phyloP scores from a whole-genome alignment of 2,797 vertebrate species.

The Mastacembelus armatus region DNA sequence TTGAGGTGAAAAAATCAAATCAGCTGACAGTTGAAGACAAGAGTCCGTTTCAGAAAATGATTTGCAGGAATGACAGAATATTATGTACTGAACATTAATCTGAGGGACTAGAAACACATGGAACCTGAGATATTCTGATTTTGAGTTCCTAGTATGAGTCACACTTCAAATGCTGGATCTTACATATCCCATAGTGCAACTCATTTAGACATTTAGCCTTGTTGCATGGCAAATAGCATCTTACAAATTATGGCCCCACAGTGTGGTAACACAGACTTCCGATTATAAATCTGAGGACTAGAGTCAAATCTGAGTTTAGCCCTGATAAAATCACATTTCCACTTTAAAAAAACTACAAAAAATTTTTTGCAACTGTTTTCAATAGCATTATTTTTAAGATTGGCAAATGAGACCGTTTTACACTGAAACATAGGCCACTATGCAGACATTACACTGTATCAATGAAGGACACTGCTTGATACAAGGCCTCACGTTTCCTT shows the following conservation, averaged over 20 bases:
- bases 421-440: background rate
- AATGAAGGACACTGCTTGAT: conserved; percentile 22
- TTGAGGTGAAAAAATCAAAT: background rate
- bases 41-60: background rate
- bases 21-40: conserved; percentile 8
- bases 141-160: no score
- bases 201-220: no score
- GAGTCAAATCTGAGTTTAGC: background rate
- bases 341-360: no score
- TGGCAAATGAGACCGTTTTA: background rate
- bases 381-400: background rate
- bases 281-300: no score
- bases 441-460: conserved; percentile 2
- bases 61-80: conserved; percentile 18
- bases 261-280: no score
- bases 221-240: no score
- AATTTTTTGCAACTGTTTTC: no score
- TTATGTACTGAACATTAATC: no score
- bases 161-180: conserved; percentile 10
- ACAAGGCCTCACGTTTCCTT: conserved; percentile 7
- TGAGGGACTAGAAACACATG: no score
- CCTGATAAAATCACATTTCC: background rate
- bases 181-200: conserved; percentile 14
- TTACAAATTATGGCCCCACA: no score
- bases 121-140: background rate